Evolutionary conservation across 2,888 invertebrate species (phyloP).

Genomic region (Timema cristinae): DNA sequence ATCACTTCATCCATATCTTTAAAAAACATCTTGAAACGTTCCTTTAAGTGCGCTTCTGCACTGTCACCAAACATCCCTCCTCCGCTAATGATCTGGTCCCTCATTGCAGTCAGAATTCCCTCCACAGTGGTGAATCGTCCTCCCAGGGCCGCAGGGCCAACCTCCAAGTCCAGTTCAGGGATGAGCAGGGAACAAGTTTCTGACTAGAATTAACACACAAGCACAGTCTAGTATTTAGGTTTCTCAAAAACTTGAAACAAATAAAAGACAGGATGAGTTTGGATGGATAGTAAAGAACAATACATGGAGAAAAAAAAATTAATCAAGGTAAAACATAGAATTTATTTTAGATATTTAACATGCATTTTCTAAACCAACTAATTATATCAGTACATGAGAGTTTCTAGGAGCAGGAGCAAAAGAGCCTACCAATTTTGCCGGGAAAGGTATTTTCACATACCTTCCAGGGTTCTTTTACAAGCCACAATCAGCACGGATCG

Average conservation of each 20-base stretch:
- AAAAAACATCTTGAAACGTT: slow-evolving; percentile 61
- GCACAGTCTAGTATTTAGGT: no score
- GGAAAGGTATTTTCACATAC: not conserved
- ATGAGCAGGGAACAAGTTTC: slow-evolving; percentile 75
- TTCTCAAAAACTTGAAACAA: no score
- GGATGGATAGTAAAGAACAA: not conserved
- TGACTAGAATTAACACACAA: slow-evolving; percentile 49
- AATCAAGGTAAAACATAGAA: not conserved
- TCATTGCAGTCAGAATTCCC: slow-evolving; percentile 75
- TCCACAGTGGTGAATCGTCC: slow-evolving; percentile 96
- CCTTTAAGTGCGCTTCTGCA: slow-evolving; percentile 51
- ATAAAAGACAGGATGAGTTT: no score
- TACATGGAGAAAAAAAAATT: not conserved
- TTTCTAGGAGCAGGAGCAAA: no score
- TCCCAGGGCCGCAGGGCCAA: slow-evolving; percentile 78
- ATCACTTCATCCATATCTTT: slow-evolving; percentile 63
- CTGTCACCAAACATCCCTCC: slow-evolving; percentile 72
- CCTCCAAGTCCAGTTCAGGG: slow-evolving; percentile 85
- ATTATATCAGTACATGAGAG: no score
- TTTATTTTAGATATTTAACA: no score
- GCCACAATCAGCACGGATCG: not conserved
- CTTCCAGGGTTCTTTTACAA: not conserved
- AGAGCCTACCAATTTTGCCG: no score
- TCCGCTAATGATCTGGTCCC: slow-evolving; percentile 64
- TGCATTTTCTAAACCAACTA: no score